Base-by-base conservation (phyloP, 1,140 invertebrate genomes). In the Magallana angulata region DNA sequence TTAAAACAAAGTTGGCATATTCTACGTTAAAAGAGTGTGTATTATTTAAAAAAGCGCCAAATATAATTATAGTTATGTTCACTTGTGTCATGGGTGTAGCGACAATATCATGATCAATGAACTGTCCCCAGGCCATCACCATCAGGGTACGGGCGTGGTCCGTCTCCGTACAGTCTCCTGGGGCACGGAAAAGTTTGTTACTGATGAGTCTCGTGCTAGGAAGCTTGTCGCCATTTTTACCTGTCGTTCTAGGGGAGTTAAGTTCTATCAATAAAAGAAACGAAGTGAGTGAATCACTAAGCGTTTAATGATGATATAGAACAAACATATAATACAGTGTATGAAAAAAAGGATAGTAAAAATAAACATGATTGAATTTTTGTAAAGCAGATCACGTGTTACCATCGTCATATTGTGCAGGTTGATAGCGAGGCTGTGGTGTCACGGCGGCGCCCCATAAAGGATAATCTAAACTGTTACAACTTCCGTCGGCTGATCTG, bases 81-180 rank as follows among this genome's bases (percentile, higher is more conserved):
- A 48, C 91, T 86, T 87, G 85, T 12, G 87, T 62, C 1, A 85
- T 62, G 4, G 91, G 90, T 0, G 92, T 92, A 80, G 68, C 11
- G 86, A 68, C 16, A 99, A 94, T 24, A 93, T 99, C 98, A 92
- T 99, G 98, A 93, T 99, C 98, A 7, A 99, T 92, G 95, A 99
- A 99, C 93, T 99, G 98, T 4, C 98, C 98, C 98, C 98, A 99
- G 94, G 99, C 98, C 98, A 99, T 99, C 0, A 98, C 96, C 98
- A 99, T 99, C 89, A 86, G 81, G 16, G 84, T 91, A 58, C 86
- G 58, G 7, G 30, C 81, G 9, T 64, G 9, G 14, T 64, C 57
- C 7, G 68, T 83, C 14, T 87, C 82, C 1, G 57, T n/a, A 16
- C 56, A 24, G 14, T n/a, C 18, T 57, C 82, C 7, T 6, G 76